Conservation (phyloP, 2,113 vertebrate genomes). For the Sterna hirundo region DNA sequence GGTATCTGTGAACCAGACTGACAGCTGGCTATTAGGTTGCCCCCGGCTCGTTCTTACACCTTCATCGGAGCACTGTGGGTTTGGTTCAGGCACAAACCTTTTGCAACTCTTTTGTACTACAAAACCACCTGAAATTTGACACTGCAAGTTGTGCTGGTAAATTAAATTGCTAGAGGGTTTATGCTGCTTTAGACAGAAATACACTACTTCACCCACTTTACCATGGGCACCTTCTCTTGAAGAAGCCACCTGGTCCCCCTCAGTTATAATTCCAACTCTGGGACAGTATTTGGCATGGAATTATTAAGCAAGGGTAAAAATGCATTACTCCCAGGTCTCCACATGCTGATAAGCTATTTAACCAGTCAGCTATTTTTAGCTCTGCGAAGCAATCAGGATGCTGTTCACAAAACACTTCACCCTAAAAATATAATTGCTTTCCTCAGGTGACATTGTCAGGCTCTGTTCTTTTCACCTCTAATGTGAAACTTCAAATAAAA, state of each 20-base stretch:
- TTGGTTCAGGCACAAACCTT: neutral
- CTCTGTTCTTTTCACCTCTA: constrained; percentile 7
- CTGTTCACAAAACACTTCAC: constrained; percentile 35
- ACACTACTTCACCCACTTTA: neutral
- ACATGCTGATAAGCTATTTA: neutral
- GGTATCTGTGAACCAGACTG: neutral
- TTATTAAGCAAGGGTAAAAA: neutral
- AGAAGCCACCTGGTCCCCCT: neutral
- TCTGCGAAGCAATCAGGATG: constrained; percentile 7
- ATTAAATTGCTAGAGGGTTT: neutral
- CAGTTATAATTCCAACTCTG: neutral
- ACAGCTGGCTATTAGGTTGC: neutral
- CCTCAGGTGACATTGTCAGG: constrained; percentile 16
- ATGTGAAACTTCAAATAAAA: neutral
- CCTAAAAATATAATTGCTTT: constrained; percentile 59
- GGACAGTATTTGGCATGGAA: neutral
- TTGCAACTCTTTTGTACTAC: rapidly evolving
- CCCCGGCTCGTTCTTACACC: neutral
- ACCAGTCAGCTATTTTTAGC: constrained; percentile 26
- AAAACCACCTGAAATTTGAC: neutral
- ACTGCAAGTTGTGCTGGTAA: rapidly evolving
- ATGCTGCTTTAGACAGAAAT: neutral
- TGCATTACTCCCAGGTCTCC: neutral
- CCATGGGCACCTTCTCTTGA: neutral
- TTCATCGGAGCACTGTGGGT: neutral